These are phyloP conservation scores for Syndactyla subalaris DNA, from an alignment of 2,797 vertebrate genomes.

Conservation along the genomic window DNA sequence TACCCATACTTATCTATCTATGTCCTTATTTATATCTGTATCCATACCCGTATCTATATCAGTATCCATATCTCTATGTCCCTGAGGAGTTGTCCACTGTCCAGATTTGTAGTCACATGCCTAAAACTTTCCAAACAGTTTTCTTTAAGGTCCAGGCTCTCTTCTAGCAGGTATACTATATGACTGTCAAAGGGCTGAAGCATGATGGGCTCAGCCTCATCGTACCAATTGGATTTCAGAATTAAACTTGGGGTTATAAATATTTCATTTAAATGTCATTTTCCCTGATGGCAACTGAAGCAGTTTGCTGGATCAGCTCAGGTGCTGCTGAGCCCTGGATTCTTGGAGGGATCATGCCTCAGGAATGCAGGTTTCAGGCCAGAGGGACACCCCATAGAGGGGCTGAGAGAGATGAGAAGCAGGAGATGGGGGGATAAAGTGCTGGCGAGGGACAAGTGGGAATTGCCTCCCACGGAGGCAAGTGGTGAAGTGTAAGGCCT, in stretches of 20 bases:
- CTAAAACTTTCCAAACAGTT: neutral
- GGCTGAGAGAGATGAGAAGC: neutral
- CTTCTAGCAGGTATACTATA: neutral
- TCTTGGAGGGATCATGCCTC: neutral
- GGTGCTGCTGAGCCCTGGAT: neutral
- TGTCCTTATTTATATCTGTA: neutral
- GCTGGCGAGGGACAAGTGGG: neutral
- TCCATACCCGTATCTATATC: neutral
- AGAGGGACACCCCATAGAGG: neutral
- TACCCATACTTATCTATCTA: neutral
- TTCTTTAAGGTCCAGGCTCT: neutral
- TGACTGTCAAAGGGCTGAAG: neutral
- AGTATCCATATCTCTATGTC: neutral
- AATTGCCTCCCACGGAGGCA: neutral
- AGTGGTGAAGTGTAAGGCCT: neutral
- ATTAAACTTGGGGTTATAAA: neutral
- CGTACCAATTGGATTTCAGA: fast-evolving
- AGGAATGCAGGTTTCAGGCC: neutral
- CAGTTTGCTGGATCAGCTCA: neutral
- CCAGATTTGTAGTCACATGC: neutral
- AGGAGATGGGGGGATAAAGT: neutral
- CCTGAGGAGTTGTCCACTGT: neutral
- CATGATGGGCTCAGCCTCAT: fast-evolving
- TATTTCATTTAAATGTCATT: neutral
- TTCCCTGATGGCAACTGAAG: neutral